Evolutionary conservation across 2,888 invertebrate species (phyloP).

Genomic region (Deilephila porcellus): DNA sequence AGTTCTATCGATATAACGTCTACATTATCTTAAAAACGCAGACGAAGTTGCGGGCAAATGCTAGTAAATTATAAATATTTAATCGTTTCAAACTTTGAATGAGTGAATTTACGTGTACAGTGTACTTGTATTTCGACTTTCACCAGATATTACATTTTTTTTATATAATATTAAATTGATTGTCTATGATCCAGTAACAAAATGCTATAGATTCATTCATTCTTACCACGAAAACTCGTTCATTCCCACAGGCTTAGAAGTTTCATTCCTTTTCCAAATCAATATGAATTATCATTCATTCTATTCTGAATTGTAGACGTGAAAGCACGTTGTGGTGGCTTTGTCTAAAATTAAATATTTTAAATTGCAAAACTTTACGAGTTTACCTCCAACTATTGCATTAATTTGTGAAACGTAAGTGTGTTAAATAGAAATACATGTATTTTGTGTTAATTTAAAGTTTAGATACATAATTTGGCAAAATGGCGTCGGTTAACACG

Average conservation of each 20-base stretch:
- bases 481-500: slow-evolving; percentile 57
- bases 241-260: too few species aligned
- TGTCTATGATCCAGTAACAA: neutral
- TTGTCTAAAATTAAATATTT: neutral
- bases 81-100: too few species aligned
- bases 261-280: slow-evolving; percentile 3
- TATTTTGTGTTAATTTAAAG: neutral
- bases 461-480: slow-evolving; percentile 34
- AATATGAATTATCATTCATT: neutral
- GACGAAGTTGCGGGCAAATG: too few species aligned
- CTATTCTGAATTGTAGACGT: slow-evolving; percentile 2
- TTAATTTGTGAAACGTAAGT: slow-evolving; percentile 21
- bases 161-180: too few species aligned
- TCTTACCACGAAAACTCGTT: too few species aligned
- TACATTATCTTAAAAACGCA: too few species aligned
- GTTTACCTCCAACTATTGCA: neutral
- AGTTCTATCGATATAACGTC: too few species aligned
- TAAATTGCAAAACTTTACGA: too few species aligned
- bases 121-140: too few species aligned
- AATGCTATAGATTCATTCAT: neutral
- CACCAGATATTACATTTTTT: too few species aligned
- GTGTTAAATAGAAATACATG: neutral
- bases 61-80: too few species aligned
- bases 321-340: neutral
- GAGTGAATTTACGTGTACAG: too few species aligned